Conservation (phyloP, 2,888 invertebrate genomes). For the Melitaea athalia region DNA sequence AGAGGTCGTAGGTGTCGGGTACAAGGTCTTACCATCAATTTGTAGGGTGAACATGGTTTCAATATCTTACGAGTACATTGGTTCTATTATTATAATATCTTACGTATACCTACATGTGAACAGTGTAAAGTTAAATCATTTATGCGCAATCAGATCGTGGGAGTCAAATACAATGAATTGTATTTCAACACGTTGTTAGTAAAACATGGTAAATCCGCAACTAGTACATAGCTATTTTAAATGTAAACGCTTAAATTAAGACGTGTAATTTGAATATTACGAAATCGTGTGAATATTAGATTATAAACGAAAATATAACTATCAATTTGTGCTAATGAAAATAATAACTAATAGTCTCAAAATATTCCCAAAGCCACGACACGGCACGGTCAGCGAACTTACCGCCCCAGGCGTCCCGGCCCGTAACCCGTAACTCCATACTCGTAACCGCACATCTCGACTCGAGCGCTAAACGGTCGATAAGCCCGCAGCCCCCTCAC, state of each 20-base stretch:
- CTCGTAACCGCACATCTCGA: conserved; percentile 21
- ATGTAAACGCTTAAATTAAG: too few species aligned
- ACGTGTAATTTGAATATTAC: too few species aligned
- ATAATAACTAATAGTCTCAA: not conserved
- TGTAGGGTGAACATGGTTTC: conserved; percentile 22
- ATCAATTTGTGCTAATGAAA: not conserved
- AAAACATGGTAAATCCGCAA: not conserved
- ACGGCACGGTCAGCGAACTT: conserved; percentile 46
- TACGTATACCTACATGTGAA: too few species aligned
- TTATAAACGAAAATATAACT: not conserved
- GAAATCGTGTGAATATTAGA: not conserved
- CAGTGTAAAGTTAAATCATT: not conserved
- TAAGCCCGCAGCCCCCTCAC: conserved; percentile 19
- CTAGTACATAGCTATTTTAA: not conserved
- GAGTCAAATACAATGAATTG: conserved; percentile 10
- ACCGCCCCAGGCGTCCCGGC: conserved; percentile 46
- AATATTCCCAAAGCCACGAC: conserved; percentile 11
- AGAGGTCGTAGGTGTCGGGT: conserved; percentile 29
- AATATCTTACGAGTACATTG: conserved; percentile 3
- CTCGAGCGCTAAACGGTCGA: conserved; percentile 27
- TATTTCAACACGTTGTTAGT: conserved; percentile 18
- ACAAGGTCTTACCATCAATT: conserved; percentile 13
- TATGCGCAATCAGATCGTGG: conserved; percentile 12
- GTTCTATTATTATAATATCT: too few species aligned
- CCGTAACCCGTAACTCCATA: conserved; percentile 47